Base-by-base conservation (phyloP, 2,888 invertebrate species). In the Drosophila macrospina region DNA sequence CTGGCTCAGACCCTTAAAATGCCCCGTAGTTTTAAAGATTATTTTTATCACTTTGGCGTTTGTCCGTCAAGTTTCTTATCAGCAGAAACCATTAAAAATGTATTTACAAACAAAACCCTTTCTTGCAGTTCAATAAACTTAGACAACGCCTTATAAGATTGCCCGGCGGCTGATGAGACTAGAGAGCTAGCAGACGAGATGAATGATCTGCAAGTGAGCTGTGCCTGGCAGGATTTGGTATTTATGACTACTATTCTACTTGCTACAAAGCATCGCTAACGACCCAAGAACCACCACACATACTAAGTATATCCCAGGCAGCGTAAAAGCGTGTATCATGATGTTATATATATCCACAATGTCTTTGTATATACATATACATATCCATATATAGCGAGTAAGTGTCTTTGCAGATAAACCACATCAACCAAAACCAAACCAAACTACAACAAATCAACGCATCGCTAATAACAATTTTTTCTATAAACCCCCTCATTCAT, bases 381-480 rank as follows among this genome's bases (percentile, higher is more conserved):
- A 52, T 56, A 24, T 48, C 66, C 69, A 80, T 78, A 57, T 72
- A 28, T 81, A 85, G 61, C 28, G 1, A 11, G 50, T 88, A 80
- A 90, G 79, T 90, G 78, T 90, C 81, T 69, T 90, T 90, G 47
- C 90, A 90, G 90, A 70, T 65, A 15, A 64, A 59, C 42, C 64
- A 52, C 72, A 69, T 63, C 79, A 86, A 81, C 88, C 83, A 82
- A 78, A 88, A 80, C 89, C 85, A 88, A 89, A 90, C 87, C 89
- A 90, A 90, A 88, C 90, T 86, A 84, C 88, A 89, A 89, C 87
- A 82, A 78, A 74, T 68, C 88, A 79, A 68, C 88, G 78, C 90
- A 85, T 71, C 86, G 80, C 74, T 77, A 84, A 78, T 69, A 56
- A 64, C 26, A 28, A 59, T 36, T 70, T 60, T 72, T 61, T 81